A percentile compares a stretch with the other conserved stretches of the same genome.
These are phyloP conservation scores for Diarsia rubi DNA, from an alignment of 2,888 invertebrate genomes.

Conservation along the genomic window DNA sequence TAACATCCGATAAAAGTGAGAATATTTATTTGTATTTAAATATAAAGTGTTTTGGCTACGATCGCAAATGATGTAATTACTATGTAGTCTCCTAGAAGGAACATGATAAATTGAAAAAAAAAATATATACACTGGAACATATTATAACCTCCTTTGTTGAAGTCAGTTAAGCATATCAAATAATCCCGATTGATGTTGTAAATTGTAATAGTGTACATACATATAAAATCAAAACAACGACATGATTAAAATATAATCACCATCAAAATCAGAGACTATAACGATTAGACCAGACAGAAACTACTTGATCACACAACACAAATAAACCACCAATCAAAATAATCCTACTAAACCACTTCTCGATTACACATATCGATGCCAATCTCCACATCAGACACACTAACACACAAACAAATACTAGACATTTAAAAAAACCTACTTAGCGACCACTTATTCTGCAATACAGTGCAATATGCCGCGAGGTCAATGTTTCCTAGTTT, in stretches of 20 bases:
- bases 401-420: conserved; percentile 46
- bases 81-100: background rate
- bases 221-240: background rate
- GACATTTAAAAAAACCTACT: conserved; percentile 29
- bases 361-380: conserved; percentile 51
- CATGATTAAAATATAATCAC: background rate
- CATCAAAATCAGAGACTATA: background rate
- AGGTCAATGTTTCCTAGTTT: conserved; percentile 67
- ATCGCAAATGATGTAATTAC: conserved; percentile 8
- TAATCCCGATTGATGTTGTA: background rate
- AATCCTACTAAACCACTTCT: conserved; percentile 43
- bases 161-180: too few relatives aligned
- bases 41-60: conserved; percentile 31
- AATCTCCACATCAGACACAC: conserved; percentile 50
- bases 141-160: too few relatives aligned
- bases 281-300: background rate
- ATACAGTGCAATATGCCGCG: conserved; percentile 48
- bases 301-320: background rate
- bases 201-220: background rate
- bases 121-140: too few relatives aligned
- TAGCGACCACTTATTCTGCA: conserved; percentile 48
- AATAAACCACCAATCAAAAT: conserved; percentile 22
- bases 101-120: background rate
- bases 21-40: conserved; percentile 46
- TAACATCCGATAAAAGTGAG: conserved; percentile 52